A percentile compares a stretch with the other conserved stretches of the same genome.
Evolutionary conservation across 2,888 invertebrate species (phyloP).

Genomic region (Anticlea derivata): DNA sequence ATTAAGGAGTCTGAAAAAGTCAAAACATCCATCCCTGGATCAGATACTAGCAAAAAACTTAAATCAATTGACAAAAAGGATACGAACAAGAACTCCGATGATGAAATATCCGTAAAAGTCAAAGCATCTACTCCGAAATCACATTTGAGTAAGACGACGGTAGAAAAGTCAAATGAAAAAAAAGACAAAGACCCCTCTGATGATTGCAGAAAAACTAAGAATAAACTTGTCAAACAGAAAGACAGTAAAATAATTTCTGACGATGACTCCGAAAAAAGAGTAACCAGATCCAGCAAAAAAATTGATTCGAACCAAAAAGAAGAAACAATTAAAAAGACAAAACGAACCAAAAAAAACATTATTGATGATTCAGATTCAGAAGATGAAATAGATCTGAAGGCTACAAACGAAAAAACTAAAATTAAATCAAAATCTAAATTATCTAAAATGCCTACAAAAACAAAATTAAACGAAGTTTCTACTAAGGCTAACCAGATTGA

Average conservation of each 20-base stretch:
- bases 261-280: conserved; percentile 40
- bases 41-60: conserved; percentile 21
- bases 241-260: conserved; percentile 28
- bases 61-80: conserved; percentile 17
- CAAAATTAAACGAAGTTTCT: conserved; percentile 4
- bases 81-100: conserved; percentile 11
- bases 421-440: neutral
- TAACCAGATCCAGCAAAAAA: conserved; percentile 54
- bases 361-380: conserved; percentile 61
- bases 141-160: neutral
- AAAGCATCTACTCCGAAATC: conserved; percentile 5
- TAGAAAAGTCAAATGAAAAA: conserved; percentile 16
- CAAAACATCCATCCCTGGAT: conserved; percentile 23
- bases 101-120: conserved; percentile 26
- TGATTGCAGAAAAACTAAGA: conserved; percentile 19
- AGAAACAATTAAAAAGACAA: conserved; percentile 33
- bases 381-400: conserved; percentile 32
- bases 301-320: conserved; percentile 20
- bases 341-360: conserved; percentile 47
- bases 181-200: conserved; percentile 20
- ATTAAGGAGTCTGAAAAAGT: conserved; percentile 13
- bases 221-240: conserved; percentile 10
- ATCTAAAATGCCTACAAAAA: conserved; percentile 6
- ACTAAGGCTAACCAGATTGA: neutral
- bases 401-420: neutral